A percentile compares a stretch with the other conserved stretches of the same genome.
These are phyloP conservation scores for Oryzias woworae DNA, from an alignment of 2,113 vertebrate genomes.

Conservation along the genomic window DNA sequence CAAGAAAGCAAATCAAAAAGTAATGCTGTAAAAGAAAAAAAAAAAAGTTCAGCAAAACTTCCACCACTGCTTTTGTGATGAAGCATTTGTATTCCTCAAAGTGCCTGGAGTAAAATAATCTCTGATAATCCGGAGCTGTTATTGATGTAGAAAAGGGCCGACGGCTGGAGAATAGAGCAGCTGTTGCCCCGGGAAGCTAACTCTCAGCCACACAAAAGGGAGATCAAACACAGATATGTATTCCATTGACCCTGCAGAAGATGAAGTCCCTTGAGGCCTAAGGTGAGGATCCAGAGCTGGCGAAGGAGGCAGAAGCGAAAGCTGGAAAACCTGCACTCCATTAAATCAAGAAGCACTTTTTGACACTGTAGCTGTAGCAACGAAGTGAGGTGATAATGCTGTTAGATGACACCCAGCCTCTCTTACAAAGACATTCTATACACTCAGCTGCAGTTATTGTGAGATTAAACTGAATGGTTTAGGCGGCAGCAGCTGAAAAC, in stretches of 20 bases:
- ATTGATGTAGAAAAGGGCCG: constrained; percentile 23
- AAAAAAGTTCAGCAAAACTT: constrained; percentile 24
- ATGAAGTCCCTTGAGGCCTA: constrained; percentile 45
- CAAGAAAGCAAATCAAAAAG: constrained; percentile 27
- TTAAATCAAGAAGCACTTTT: constrained; percentile 28
- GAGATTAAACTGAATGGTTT: constrained; percentile 8
- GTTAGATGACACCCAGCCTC: constrained; percentile 13
- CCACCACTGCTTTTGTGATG: background rate
- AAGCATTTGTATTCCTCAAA: constrained; percentile 6
- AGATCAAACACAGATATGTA: constrained; percentile 40
- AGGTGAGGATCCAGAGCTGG: background rate
- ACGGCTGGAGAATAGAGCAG: background rate
- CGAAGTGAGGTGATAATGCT: background rate
- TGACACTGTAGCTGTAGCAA: constrained; percentile 15
- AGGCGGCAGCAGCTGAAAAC: constrained; percentile 13
- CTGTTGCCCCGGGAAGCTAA: constrained; percentile 28
- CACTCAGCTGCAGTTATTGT: constrained; percentile 25
- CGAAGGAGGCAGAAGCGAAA: constrained; percentile 1
- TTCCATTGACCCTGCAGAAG: constrained; percentile 47
- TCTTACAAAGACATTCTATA: constrained; percentile 2
- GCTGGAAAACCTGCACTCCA: constrained; percentile 28
- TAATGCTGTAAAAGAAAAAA: background rate
- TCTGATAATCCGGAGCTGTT: constrained; percentile 25
- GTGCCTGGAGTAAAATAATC: constrained; percentile 36
- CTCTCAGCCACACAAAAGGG: constrained; percentile 55